These are phyloP conservation scores for Mionectes olivaceus DNA, from an alignment of 2,797 vertebrate genomes.

Conservation along the genomic window DNA sequence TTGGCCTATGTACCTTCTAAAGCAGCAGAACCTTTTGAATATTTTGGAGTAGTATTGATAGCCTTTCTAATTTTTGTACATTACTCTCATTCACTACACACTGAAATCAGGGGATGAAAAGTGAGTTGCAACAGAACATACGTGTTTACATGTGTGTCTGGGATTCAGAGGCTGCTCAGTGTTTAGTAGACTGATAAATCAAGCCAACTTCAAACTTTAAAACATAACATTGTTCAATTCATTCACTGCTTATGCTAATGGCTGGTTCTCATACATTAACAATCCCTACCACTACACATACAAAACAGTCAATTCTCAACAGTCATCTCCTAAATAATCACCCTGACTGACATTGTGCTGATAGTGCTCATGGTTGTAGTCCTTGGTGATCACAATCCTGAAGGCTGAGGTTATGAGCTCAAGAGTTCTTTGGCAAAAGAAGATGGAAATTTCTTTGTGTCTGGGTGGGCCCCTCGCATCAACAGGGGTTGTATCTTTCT, in stretches of 20 bases:
- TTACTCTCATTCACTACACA: neutral
- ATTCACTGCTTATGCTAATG: neutral
- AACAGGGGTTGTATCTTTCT: neutral
- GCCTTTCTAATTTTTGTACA: neutral
- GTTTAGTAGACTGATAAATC: neutral
- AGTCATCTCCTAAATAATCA: neutral
- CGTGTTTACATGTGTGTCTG: rapidly evolving
- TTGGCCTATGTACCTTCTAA: neutral
- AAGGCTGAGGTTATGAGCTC: neutral
- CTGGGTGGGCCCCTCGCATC: neutral
- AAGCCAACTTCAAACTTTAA: neutral
- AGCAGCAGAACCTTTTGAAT: neutral
- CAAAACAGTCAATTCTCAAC: neutral
- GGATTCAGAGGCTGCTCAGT: neutral
- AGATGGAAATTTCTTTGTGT: neutral
- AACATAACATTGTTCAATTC: neutral
- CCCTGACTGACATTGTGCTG: neutral
- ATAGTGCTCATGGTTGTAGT: neutral
- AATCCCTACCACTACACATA: neutral
- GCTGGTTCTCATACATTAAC: neutral
- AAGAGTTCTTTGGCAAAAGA: neutral
- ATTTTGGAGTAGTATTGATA: neutral
- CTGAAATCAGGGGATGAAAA: neutral
- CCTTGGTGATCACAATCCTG: neutral
- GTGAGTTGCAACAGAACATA: neutral